These are phyloP conservation scores for Tenthredo livida DNA, from an alignment of 2,888 invertebrate species.

Conservation along the genomic window DNA sequence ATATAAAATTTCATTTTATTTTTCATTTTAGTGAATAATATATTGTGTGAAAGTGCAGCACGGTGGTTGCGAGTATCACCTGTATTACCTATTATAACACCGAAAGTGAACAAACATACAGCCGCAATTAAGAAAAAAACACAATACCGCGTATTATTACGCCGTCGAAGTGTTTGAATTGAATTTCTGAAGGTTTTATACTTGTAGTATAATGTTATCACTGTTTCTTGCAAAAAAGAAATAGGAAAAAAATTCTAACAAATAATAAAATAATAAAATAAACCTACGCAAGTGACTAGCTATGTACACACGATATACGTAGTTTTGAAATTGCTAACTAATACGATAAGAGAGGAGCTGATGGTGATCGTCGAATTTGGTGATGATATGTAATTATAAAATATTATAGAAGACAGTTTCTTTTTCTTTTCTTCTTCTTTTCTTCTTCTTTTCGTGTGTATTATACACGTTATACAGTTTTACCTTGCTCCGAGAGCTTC, in stretches of 20 bases:
- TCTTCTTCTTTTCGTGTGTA: neutral
- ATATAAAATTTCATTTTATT: neutral
- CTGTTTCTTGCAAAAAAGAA: no score
- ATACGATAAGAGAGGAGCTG: no score
- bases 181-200: neutral
- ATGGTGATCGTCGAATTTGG: no score
- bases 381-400: neutral
- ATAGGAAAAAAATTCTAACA: no score
- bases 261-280: no score
- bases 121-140: neutral
- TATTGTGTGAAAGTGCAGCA: conserved; percentile 19
- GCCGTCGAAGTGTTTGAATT: neutral
- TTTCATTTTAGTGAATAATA: neutral
- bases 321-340: no score
- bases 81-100: no score
- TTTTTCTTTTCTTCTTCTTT: neutral
- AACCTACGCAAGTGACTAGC: no score
- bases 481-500: neutral
- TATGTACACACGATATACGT: no score
- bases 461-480: neutral
- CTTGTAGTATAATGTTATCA: no score
- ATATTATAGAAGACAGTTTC: neutral
- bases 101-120: no score
- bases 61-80: neutral
- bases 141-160: neutral